Evolutionary conservation across 2,797 vertebrate species (phyloP).

Genomic region (Mormyrops boulengeri): DNA sequence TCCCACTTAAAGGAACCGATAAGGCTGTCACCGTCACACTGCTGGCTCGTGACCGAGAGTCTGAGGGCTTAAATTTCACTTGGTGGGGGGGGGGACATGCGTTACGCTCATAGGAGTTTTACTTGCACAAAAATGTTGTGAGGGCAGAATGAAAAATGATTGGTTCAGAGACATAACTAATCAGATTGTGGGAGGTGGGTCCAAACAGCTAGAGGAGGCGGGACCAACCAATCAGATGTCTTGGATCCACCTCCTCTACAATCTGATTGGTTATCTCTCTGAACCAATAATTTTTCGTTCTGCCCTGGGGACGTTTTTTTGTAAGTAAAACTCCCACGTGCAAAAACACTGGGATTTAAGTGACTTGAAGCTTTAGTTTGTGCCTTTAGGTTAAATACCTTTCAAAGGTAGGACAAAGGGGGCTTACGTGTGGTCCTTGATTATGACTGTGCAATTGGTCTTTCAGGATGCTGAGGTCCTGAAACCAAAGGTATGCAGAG

Average conservation of each 20-base stretch:
- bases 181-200: not conserved
- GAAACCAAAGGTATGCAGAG: constrained; percentile 70
- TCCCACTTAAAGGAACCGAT: not conserved
- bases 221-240: not conserved
- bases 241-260: not conserved
- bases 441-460: not conserved
- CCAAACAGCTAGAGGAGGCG: not conserved
- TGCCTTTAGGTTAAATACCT: not conserved
- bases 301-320: not conserved
- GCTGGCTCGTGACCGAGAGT: not conserved
- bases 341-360: not conserved
- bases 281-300: not conserved
- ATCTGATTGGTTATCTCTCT: not conserved
- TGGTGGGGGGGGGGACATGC: not conserved
- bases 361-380: not conserved
- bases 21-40: not conserved
- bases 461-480: constrained; percentile 49
- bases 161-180: not conserved
- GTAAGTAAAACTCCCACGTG: not conserved
- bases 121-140: not conserved
- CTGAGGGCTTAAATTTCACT: not conserved
- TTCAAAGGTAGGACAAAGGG: not conserved
- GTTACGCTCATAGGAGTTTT: not conserved
- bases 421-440: not conserved
- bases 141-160: not conserved